Evolutionary conservation across 2,797 vertebrate species (phyloP).

Genomic region (Perdix hodgsoniae): DNA sequence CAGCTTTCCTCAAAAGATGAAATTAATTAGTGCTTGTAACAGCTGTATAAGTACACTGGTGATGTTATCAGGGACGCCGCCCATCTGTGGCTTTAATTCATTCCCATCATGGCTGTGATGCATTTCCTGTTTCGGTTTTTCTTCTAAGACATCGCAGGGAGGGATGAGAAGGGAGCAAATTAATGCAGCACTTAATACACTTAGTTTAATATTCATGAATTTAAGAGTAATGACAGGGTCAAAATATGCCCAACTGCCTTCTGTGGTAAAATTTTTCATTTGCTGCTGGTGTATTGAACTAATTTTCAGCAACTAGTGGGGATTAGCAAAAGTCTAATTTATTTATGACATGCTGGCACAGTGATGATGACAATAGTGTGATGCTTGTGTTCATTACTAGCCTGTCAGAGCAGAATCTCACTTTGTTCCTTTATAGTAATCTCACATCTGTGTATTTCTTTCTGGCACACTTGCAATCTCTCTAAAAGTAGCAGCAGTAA

Average conservation of each 20-base stretch:
- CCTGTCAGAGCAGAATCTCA: neutral
- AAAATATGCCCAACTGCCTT: neutral
- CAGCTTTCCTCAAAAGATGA: neutral
- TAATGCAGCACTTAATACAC: neutral
- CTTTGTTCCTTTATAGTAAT: neutral
- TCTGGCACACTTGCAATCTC: neutral
- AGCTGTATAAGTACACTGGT: neutral
- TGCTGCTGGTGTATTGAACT: neutral
- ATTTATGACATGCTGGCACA: neutral
- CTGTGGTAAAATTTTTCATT: neutral
- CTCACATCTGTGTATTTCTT: rapidly evolving
- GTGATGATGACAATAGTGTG: neutral
- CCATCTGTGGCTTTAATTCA: neutral
- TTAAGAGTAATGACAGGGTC: neutral
- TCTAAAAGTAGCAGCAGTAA: no score
- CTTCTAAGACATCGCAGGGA: neutral
- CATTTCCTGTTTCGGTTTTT: neutral
- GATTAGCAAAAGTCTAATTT: neutral
- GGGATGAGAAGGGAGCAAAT: neutral
- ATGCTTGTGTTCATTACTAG: neutral
- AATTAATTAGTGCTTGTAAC: neutral
- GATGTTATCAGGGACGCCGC: neutral
- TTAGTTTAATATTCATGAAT: neutral
- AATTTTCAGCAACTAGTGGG: neutral
- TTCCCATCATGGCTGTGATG: neutral